Evolutionary conservation across 2,888 invertebrate genomes (phyloP).

Genomic region (Gymnosoma rotundatum): DNA sequence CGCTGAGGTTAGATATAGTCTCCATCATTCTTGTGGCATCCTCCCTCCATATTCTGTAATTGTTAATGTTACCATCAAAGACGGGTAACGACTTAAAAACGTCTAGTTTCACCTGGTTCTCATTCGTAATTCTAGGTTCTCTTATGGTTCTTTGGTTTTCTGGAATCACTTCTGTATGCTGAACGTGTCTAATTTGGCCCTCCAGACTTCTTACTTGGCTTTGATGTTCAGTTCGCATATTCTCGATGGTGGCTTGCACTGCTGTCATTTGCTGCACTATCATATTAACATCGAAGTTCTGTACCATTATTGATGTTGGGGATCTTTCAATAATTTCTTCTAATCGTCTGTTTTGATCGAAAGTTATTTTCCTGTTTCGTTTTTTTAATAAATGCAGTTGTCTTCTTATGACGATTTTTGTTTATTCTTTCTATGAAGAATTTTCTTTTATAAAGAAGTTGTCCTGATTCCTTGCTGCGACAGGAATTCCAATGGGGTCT

Average conservation of each 20-base stretch:
- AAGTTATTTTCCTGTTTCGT: no score
- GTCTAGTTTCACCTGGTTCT: conserved; percentile 12
- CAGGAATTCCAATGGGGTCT: no score
- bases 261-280: conserved; percentile 14
- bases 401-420: no score
- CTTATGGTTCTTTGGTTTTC: no score
- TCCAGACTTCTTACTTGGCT: conserved; percentile 11
- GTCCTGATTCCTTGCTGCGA: no score
- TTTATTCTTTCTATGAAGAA: no score
- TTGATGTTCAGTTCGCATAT: background rate
- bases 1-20: background rate
- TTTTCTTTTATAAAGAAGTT: no score
- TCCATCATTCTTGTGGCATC: background rate
- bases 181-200: background rate
- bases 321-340: background rate
- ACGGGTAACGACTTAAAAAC: conserved; percentile 6
- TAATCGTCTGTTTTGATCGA: background rate
- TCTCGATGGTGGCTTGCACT: background rate
- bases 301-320: background rate
- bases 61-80: background rate
- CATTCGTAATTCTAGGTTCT: conserved; percentile 8
- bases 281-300: conserved; percentile 11
- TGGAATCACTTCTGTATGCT: no score
- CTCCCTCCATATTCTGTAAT: background rate
- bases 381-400: no score